phyloP scores from a whole-genome alignment of 2,888 invertebrate genomes.

The Trachelus iudaicus region DNA sequence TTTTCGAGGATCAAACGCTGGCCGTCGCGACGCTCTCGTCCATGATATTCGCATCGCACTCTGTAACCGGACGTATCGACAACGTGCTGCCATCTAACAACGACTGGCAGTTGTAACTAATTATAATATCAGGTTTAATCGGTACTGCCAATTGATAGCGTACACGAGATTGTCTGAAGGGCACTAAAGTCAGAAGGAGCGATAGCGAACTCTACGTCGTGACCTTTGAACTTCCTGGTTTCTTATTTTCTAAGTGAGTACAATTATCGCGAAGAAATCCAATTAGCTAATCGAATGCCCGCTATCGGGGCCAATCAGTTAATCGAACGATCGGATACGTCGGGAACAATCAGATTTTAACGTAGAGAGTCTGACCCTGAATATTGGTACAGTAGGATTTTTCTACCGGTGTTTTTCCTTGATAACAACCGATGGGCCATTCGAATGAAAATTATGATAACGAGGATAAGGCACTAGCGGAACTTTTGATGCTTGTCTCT shows the following conservation, averaged over 20 bases:
- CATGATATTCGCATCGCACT: neutral
- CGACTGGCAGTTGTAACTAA: neutral
- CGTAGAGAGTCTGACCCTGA: neutral
- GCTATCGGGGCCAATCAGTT: conserved; percentile 1
- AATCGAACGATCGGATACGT: neutral
- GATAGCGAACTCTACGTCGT: neutral
- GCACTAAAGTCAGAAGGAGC: neutral
- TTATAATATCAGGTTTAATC: neutral
- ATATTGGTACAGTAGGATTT: neutral
- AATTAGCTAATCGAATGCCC: conserved; percentile 5
- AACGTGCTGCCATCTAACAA: neutral
- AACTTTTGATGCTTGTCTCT: neutral
- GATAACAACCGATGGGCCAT: neutral
- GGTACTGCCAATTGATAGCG: neutral
- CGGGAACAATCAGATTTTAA: neutral
- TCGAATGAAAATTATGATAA: neutral
- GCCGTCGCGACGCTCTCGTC: neutral
- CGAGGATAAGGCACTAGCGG: neutral
- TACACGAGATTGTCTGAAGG: neutral
- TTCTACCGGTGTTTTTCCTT: neutral
- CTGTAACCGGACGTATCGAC: neutral
- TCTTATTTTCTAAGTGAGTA: neutral
- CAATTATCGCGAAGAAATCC: neutral
- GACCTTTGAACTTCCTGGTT: neutral
- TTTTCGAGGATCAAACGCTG: neutral